Percentiles rank a stretch among this genome's conserved stretches.
phyloP scores from a whole-genome alignment of 2,113 vertebrate genomes.

The Fregata magnificens region DNA sequence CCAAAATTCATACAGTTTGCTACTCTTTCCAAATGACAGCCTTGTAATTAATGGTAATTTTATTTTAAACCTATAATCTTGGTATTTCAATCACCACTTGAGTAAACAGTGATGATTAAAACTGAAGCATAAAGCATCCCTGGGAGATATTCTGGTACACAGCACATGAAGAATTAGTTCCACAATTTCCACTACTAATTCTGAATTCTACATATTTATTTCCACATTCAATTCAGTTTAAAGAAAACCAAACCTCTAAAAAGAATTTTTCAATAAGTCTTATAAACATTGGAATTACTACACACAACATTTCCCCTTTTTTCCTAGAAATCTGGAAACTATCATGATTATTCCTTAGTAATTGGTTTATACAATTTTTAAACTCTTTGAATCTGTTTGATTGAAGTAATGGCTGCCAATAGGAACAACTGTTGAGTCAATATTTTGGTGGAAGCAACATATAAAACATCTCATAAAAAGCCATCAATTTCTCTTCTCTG shows the following conservation, averaged over 20 bases:
- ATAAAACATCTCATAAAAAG: neutral
- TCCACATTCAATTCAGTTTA: neutral
- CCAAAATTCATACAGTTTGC: neutral
- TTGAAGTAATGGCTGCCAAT: neutral
- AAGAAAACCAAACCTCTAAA: neutral
- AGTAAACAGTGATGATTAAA: constrained; percentile 22
- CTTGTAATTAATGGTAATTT: neutral
- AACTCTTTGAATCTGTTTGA: neutral
- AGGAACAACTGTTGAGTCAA: neutral
- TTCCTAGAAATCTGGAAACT: neutral
- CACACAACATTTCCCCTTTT: neutral
- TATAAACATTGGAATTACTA: neutral
- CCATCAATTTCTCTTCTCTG: neutral
- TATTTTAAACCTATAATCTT: neutral
- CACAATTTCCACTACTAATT: neutral
- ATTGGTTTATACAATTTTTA: neutral
- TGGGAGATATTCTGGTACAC: neutral
- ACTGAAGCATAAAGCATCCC: neutral
- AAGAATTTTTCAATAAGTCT: neutral
- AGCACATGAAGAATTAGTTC: neutral
- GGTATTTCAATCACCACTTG: neutral
- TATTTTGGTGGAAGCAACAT: neutral
- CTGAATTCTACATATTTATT: neutral
- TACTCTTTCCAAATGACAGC: neutral
- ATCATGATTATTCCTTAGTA: neutral